phyloP scores from a whole-genome alignment of 2,113 vertebrate species.

The Oryzias woworae region DNA sequence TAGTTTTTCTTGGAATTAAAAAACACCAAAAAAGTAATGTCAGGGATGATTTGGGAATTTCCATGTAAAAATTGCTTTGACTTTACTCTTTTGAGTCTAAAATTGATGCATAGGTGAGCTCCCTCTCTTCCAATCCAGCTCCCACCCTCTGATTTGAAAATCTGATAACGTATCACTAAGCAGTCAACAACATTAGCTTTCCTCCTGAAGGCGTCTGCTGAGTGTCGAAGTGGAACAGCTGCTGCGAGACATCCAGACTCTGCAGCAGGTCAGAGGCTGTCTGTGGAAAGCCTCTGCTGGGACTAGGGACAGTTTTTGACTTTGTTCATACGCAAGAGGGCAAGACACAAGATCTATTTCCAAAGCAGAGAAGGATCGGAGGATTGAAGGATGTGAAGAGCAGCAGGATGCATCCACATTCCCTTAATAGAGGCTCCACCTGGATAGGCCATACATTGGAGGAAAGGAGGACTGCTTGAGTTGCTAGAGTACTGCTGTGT shows the following conservation, averaged over 20 bases:
- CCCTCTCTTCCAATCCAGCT: slow-evolving; percentile 3
- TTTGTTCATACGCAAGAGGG: slow-evolving; percentile 8
- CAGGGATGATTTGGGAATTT: not conserved
- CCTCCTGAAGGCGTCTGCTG: slow-evolving; percentile 34
- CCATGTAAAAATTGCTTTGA: not conserved
- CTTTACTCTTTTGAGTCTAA: too few species aligned
- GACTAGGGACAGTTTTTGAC: slow-evolving; percentile 13
- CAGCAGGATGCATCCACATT: slow-evolving; percentile 34
- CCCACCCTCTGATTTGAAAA: slow-evolving; percentile 15
- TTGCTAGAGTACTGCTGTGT: slow-evolving; percentile 35
- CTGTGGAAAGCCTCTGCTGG: slow-evolving; percentile 35
- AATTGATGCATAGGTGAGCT: slow-evolving; percentile 1
- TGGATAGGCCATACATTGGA: slow-evolving; percentile 26
- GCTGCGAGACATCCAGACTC: slow-evolving; percentile 38
- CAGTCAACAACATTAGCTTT: slow-evolving; percentile 35
- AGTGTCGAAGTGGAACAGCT: slow-evolving; percentile 52
- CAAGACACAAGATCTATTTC: slow-evolving; percentile 2
- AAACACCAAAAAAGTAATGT: not conserved
- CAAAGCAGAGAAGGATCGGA: slow-evolving; percentile 4
- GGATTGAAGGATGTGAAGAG: slow-evolving; percentile 7
- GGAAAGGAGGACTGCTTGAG: slow-evolving; percentile 14
- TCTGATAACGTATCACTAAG: slow-evolving; percentile 25
- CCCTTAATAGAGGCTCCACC: slow-evolving; percentile 32
- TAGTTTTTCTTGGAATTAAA: not conserved
- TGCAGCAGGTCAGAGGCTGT: slow-evolving; percentile 41